These are phyloP conservation scores for Euzophera pinguis DNA, from an alignment of 2,888 invertebrate species.

Conservation along the genomic window DNA sequence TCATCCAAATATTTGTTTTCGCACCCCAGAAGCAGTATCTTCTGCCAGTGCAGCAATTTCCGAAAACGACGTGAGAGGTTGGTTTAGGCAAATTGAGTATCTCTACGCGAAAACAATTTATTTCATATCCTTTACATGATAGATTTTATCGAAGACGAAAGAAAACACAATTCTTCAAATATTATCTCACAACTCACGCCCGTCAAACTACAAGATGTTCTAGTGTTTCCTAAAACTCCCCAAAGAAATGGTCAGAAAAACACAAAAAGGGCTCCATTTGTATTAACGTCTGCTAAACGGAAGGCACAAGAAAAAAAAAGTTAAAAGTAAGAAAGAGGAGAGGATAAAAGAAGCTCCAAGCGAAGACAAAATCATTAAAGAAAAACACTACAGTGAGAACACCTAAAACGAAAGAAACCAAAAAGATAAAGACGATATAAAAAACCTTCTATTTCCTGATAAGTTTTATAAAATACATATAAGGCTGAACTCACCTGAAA, in stretches of 20 bases:
- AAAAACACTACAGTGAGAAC: no score
- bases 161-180: slow-evolving; percentile 3
- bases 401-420: slow-evolving; percentile 14
- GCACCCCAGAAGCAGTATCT: slow-evolving; percentile 9
- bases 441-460: not conserved
- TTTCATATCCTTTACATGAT: not conserved
- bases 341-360: no score
- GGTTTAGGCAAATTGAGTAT: not conserved
- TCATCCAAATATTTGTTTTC: slow-evolving; percentile 7
- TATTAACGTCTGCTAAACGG: slow-evolving; percentile 17
- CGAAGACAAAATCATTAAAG: no score
- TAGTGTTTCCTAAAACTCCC: slow-evolving; percentile 21
- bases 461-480: slow-evolving; percentile 14
- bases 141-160: slow-evolving; percentile 4
- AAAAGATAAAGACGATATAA: slow-evolving; percentile 5
- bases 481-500: slow-evolving; percentile 12
- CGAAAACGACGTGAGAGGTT: not conserved
- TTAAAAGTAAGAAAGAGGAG: no score
- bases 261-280: slow-evolving; percentile 17
- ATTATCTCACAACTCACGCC: not conserved
- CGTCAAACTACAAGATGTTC: slow-evolving; percentile 14
- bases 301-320: slow-evolving; percentile 12
- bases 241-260: slow-evolving; percentile 18
- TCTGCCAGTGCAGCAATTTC: slow-evolving; percentile 5
- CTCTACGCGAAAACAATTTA: slow-evolving; percentile 4